These are phyloP conservation scores for Circaetus cinerascens DNA, from an alignment of 2,113 vertebrate species.

Conservation along the genomic window DNA sequence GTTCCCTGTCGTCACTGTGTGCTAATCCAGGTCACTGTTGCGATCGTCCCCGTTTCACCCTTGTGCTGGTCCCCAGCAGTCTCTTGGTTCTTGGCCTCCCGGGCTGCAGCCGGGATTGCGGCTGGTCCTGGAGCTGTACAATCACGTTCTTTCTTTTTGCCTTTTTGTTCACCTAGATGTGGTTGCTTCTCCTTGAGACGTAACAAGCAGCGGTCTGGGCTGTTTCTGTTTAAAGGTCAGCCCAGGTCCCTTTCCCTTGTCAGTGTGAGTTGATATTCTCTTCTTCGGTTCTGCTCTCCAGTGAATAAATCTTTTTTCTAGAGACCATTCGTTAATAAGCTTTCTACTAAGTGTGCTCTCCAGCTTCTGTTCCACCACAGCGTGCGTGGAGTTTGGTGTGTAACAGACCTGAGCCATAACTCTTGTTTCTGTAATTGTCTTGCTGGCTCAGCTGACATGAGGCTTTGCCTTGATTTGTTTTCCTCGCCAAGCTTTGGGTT, in stretches of 20 bases:
- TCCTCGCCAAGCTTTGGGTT: not conserved
- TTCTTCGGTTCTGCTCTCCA: not conserved
- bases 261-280: not conserved
- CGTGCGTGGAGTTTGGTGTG: accelerated
- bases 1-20: not conserved
- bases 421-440: not conserved
- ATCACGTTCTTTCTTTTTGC: not conserved
- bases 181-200: not conserved
- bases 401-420: not conserved
- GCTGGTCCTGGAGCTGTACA: not conserved
- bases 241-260: not conserved
- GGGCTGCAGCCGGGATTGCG: not conserved
- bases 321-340: not conserved
- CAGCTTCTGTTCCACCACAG: not conserved
- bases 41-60: not conserved
- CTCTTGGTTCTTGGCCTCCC: not conserved
- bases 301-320: not conserved
- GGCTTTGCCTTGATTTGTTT: not conserved
- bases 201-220: not conserved
- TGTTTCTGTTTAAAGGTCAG: not conserved
- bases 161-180: not conserved
- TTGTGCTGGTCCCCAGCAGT: not conserved
- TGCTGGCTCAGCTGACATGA: not conserved
- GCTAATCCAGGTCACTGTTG: not conserved
- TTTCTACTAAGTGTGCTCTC: not conserved